Evolutionary conservation across 2,797 vertebrate genomes (phyloP).

Genomic region (Lagorchestes hirsutus): DNA sequence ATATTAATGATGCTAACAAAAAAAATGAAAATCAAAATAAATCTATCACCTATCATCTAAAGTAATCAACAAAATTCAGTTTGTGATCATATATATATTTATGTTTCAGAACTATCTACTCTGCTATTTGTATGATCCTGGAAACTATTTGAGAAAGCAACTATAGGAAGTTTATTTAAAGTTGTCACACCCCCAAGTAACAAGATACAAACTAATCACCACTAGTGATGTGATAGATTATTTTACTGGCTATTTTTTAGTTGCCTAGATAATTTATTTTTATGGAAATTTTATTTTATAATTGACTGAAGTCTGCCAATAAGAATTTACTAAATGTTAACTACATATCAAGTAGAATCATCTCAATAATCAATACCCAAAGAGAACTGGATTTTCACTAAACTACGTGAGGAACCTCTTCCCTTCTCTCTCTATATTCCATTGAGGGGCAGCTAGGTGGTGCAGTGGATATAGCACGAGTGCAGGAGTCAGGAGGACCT

Average conservation of each 20-base stretch:
- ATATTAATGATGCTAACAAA: background rate
- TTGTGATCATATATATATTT: slow-evolving; percentile 20
- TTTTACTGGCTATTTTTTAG: background rate
- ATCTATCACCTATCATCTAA: background rate
- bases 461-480: too few species aligned
- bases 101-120: background rate
- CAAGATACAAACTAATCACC: background rate
- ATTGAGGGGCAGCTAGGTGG: background rate
- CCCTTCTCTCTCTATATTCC: background rate
- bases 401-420: background rate
- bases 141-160: background rate
- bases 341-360: background rate
- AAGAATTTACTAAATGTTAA: background rate
- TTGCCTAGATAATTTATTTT: slow-evolving; percentile 5
- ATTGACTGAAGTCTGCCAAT: background rate
- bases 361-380: background rate
- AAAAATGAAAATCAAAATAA: slow-evolving; percentile 6
- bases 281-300: background rate
- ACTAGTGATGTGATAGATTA: background rate
- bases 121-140: background rate
- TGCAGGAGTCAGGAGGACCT: too few species aligned
- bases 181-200: background rate
- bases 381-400: background rate
- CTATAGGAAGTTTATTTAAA: background rate
- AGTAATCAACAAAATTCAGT: background rate